These are phyloP conservation scores for Zaprionus tsacasi DNA, from an alignment of 1,140 invertebrate species.

Conservation along the genomic window DNA sequence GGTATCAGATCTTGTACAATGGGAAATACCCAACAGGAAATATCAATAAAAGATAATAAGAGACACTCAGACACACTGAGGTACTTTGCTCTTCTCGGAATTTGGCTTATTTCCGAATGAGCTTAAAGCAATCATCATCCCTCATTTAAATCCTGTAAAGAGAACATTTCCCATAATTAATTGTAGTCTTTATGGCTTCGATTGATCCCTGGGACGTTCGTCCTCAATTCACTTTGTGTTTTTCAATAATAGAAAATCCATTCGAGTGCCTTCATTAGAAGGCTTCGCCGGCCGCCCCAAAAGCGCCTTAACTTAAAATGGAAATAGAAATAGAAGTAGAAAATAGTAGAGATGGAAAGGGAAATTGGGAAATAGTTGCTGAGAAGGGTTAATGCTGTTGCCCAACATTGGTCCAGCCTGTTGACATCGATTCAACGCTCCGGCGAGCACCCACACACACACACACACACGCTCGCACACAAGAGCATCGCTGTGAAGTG, in stretches of 20 bases:
- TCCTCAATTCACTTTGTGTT: background rate
- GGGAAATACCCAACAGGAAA: background rate
- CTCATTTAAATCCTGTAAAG: background rate
- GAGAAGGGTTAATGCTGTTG: slow-evolving; percentile 28
- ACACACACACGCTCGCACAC: slow-evolving; percentile 5
- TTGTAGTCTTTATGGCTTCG: background rate
- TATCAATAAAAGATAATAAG: background rate
- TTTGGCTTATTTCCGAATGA: background rate
- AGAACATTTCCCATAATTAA: background rate
- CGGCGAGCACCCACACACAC: slow-evolving; percentile 18
- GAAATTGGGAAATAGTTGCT: slow-evolving; percentile 33
- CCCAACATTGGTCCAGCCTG: slow-evolving; percentile 16
- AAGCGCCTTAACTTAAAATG: slow-evolving; percentile 19
- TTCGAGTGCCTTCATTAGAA: slow-evolving; percentile 15
- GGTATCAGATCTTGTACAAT: background rate
- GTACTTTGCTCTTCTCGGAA: background rate
- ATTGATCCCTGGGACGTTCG: background rate
- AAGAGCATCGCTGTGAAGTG: background rate
- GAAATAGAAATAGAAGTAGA: slow-evolving; percentile 17
- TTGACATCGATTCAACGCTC: slow-evolving; percentile 40
- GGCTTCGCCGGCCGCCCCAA: background rate
- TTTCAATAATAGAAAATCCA: slow-evolving; percentile 33
- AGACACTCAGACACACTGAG: too few species aligned
- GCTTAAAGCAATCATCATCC: background rate
- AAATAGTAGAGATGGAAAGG: background rate